These are phyloP conservation scores for Vulpes vulpes DNA, from an alignment of 2,113 vertebrate species.

Conservation along the genomic window DNA sequence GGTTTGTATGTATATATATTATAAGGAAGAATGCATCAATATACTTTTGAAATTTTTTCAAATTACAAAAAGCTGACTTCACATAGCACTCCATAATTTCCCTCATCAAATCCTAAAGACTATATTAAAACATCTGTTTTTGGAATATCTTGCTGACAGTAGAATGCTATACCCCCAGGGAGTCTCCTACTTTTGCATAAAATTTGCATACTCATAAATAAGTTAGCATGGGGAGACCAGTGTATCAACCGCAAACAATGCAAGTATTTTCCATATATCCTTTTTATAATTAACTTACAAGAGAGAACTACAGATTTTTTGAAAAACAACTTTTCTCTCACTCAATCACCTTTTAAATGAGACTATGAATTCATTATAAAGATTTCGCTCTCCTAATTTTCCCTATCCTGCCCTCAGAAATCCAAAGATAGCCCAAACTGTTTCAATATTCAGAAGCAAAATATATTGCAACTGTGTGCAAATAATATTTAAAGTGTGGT, in stretches of 20 bases:
- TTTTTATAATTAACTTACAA: conserved; percentile 51
- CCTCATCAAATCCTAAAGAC: conserved; percentile 78
- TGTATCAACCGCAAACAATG: conserved; percentile 58
- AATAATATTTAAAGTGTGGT: conserved; percentile 3
- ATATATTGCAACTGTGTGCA: background rate
- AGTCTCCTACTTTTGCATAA: conserved; percentile 76
- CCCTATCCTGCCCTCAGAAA: conserved; percentile 42
- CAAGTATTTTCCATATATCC: conserved; percentile 31
- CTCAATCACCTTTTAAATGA: conserved; percentile 33
- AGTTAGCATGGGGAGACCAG: conserved; percentile 65
- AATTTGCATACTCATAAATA: conserved; percentile 82
- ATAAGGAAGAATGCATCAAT: conserved; percentile 65
- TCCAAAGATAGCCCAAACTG: conserved; percentile 36
- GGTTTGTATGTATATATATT: conserved; percentile 30
- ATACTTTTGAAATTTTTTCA: conserved; percentile 67
- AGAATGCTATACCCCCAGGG: conserved; percentile 75
- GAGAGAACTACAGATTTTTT: conserved; percentile 38
- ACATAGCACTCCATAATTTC: conserved; percentile 81
- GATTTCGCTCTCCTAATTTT: conserved; percentile 23
- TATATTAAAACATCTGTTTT: conserved; percentile 85
- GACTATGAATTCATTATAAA: conserved; percentile 35
- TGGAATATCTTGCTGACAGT: conserved; percentile 80
- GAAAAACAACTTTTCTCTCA: conserved; percentile 36
- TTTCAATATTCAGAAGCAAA: conserved; percentile 44
- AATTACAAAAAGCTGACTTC: conserved; percentile 74